These are phyloP conservation scores for Pristionchus fissidentatus DNA, from an alignment of 2,888 invertebrate species.

Conservation along the genomic window DNA sequence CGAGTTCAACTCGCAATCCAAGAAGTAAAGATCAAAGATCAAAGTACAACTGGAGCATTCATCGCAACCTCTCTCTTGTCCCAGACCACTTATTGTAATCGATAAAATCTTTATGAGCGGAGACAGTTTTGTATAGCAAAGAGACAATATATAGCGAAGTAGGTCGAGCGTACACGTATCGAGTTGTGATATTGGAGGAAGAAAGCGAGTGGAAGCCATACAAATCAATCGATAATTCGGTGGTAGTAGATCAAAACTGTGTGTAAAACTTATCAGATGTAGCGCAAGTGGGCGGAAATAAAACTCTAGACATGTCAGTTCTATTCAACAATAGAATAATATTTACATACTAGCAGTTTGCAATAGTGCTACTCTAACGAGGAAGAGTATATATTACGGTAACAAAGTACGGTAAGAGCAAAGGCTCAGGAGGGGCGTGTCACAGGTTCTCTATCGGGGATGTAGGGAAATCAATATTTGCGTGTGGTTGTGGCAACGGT, in stretches of 20 bases:
- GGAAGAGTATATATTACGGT: conserved; percentile 4
- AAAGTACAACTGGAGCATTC: background rate
- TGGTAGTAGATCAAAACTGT: conserved; percentile 11
- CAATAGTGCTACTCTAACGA: conserved; percentile 7
- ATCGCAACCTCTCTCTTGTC: background rate
- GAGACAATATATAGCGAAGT: conserved; percentile 44
- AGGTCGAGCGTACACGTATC: conserved; percentile 30
- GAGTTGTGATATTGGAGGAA: conserved; percentile 36
- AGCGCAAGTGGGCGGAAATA: background rate
- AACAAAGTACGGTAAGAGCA: conserved; percentile 9
- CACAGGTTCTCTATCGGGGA: conserved; percentile 26
- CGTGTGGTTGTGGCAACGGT: conserved; percentile 16
- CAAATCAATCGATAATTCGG: conserved; percentile 17
- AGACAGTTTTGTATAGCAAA: too few species aligned
- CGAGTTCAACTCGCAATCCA: conserved; percentile 49
- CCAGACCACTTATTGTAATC: background rate
- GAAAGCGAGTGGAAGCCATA: background rate
- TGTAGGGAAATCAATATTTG: conserved; percentile 6
- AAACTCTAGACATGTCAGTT: conserved; percentile 5
- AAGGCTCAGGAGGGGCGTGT: conserved; percentile 14
- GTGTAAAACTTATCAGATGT: conserved; percentile 10
- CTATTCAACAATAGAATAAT: conserved; percentile 19
- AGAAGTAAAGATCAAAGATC: conserved; percentile 46
- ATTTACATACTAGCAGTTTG: conserved; percentile 29
- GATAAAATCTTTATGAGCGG: conserved; percentile 31